phyloP scores from a whole-genome alignment of 1,140 invertebrate genomes.

The Lucilia sericata region DNA sequence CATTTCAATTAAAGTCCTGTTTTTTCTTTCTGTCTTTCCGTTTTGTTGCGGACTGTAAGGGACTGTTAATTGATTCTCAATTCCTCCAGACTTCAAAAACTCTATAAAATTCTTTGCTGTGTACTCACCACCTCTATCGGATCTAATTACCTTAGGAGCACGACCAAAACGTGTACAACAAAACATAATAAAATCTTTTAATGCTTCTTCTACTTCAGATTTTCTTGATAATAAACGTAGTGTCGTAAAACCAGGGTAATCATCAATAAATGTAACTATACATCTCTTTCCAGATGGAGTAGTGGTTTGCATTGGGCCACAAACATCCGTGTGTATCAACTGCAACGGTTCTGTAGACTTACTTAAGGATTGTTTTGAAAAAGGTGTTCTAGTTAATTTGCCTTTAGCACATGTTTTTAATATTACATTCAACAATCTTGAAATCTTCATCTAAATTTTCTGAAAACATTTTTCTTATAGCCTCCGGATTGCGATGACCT shows the following conservation, averaged over 20 bases:
- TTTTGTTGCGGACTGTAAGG: not conserved
- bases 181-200: too few relatives aligned
- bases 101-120: too few relatives aligned
- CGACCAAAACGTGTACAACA: too few relatives aligned
- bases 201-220: too few relatives aligned
- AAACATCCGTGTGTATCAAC: not conserved
- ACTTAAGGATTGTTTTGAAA: not conserved
- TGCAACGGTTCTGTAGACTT: not conserved
- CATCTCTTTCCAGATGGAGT: not conserved
- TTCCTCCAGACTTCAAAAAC: too few relatives aligned
- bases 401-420: not conserved
- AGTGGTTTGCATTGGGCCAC: not conserved
- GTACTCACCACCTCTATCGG: too few relatives aligned
- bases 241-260: not conserved
- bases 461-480: not conserved
- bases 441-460: not conserved
- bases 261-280: not conserved
- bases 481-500: not conserved
- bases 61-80: not conserved
- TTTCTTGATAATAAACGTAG: not conserved
- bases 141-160: too few relatives aligned
- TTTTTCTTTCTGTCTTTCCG: not conserved
- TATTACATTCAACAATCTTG: not conserved
- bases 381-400: not conserved
- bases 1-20: conserved; percentile 7